Percentiles rank a stretch among this genome's conserved stretches.
Conservation (phyloP, 2,888 invertebrate species). For the Heteromurus nitidus region DNA sequence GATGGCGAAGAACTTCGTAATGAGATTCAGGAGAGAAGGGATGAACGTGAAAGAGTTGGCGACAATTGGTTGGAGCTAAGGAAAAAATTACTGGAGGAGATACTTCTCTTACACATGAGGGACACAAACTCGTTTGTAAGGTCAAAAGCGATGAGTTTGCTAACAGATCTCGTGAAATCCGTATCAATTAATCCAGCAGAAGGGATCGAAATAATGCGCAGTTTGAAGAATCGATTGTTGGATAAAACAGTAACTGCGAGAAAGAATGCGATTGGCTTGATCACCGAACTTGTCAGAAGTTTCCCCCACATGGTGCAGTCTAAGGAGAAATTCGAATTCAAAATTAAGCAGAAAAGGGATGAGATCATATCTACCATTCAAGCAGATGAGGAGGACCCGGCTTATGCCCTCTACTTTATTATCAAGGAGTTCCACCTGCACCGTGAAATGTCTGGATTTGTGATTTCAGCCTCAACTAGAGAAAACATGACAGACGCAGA, state of each 20-base stretch:
- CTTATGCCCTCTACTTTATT: conserved; percentile 38
- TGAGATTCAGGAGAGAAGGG: too few species aligned
- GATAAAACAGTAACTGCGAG: conserved; percentile 67
- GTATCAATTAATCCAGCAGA: conserved; percentile 44
- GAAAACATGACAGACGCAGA: conserved; percentile 25
- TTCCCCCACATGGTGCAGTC: conserved; percentile 66
- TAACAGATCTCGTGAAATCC: conserved; percentile 45
- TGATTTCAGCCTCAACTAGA: neutral
- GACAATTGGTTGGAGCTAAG: conserved; percentile 37
- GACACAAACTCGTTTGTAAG: conserved; percentile 67
- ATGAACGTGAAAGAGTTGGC: conserved; percentile 14
- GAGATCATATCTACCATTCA: conserved; percentile 37
- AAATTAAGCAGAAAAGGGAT: conserved; percentile 25
- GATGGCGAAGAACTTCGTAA: neutral
- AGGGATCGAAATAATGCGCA: conserved; percentile 47
- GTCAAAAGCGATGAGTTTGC: conserved; percentile 62
- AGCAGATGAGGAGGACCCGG: conserved; percentile 21
- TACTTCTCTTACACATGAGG: conserved; percentile 59
- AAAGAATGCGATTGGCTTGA: conserved; percentile 63
- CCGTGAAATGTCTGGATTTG: conserved; percentile 7
- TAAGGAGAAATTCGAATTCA: conserved; percentile 14
- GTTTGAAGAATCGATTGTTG: conserved; percentile 56
- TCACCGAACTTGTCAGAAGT: conserved; percentile 61
- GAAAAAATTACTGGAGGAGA: conserved; percentile 48
- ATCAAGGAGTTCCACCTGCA: conserved; percentile 58